Evolutionary conservation across 2,888 invertebrate species (phyloP).

Genomic region (Anaspis maculata): DNA sequence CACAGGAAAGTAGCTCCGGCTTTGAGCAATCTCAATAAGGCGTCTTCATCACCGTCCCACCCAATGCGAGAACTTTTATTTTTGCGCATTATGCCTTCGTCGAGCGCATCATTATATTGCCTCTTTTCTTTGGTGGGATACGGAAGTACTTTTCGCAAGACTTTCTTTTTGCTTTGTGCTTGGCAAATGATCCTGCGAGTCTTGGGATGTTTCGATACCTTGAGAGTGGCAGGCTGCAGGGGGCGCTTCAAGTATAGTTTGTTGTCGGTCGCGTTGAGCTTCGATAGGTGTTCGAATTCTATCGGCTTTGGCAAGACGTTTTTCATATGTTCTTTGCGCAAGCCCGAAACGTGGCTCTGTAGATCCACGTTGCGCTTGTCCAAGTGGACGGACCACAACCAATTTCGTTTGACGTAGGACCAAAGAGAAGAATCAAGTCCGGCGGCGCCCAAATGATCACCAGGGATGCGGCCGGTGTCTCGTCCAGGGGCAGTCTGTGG

Average conservation of each 20-base stretch:
- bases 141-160: constrained; percentile 14
- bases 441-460: constrained; percentile 63
- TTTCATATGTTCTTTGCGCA: constrained; percentile 5
- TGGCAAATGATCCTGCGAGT: background rate
- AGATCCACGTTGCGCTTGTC: background rate
- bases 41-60: constrained; percentile 64
- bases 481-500: constrained; percentile 35
- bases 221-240: background rate
- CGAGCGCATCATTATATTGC: constrained; percentile 51
- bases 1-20: constrained; percentile 52
- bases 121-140: constrained; percentile 9
- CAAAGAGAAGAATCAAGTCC: constrained; percentile 65
- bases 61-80: constrained; percentile 45
- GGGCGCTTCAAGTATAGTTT: constrained; percentile 15
- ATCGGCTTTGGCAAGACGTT: constrained; percentile 6
- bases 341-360: constrained; percentile 2
- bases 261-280: constrained; percentile 8
- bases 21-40: constrained; percentile 57
- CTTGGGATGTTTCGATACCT: background rate
- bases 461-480: constrained; percentile 58
- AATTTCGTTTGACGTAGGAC: constrained; percentile 56
- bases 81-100: constrained; percentile 51
- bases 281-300: constrained; percentile 7
- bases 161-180: constrained; percentile 8
- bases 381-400: constrained; percentile 44